Base-by-base conservation (phyloP, 2,888 invertebrate species). In the Nomada lathburiana region DNA sequence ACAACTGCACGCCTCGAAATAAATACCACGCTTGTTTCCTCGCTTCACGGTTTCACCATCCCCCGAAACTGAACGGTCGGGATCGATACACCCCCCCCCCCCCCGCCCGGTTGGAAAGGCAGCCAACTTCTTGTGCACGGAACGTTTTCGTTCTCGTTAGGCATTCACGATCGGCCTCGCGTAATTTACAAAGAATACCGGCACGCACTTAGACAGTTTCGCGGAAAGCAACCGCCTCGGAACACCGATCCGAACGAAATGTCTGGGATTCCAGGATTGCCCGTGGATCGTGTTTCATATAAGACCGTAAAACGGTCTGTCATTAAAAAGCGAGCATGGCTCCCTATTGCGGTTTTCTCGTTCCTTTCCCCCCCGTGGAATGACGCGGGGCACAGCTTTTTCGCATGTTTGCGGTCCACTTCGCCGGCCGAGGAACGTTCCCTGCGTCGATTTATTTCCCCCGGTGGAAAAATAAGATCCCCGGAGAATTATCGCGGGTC, bases 291-390 rank as follows among this genome's bases (percentile, higher is more conserved):
- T 86, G 88, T 89, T 89, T 86, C 90, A 80, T 84, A 87, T 84
- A 87, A 87, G 86, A 75, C 76, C 85, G 83, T 87, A 89, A 90
- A 91, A 89, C 86, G 86, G 23, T 18, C 88, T 86, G 85, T 89
- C 89, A 86, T 91, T 90, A 91, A 83, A 36, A 86, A 84, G 82
- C 82, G 84, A 84, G 83, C 85, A 84, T 74, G 60, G 76, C 67
- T 67, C 76, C 85, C 81, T 76, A 71, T 89, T 86, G 90, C 83
- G 91, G 88, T 87, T 80, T 11, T 29, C 60, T 52, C 69, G 42
- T 71, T 72, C 76, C 69, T 63, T 71, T 63, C 53, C 68, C 57
- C 57, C 42, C n/a, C 78, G 23, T 50, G 65, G 74, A 73, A 65
- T 44, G 69, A 71, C 60, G 78, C 13, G 53, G 29, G 44, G 57